Conservation (phyloP, 2,797 vertebrate species). For the Pseudochromis fuscus region DNA sequence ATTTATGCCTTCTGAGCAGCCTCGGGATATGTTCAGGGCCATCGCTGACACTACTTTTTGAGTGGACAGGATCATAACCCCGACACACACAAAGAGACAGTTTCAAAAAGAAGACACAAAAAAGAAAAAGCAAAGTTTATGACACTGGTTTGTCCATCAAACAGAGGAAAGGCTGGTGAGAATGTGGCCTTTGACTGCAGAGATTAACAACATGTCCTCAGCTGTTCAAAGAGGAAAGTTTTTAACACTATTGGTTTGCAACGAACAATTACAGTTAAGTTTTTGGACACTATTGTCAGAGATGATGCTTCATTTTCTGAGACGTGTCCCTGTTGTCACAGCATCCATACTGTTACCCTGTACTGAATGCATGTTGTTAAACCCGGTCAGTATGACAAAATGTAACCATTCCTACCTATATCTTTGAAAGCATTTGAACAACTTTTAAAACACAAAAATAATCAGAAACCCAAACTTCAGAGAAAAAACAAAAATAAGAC, state of each 20-base stretch:
- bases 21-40: background rate
- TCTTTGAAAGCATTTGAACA: constrained; percentile 52
- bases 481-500: constrained; percentile 43
- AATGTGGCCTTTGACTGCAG: too few relatives aligned
- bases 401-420: constrained; percentile 25
- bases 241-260: too few relatives aligned
- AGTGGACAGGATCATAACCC: background rate
- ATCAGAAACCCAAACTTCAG: constrained; percentile 61
- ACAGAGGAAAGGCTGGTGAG: too few relatives aligned
- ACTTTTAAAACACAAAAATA: constrained; percentile 62
- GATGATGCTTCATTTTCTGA: constrained; percentile 20
- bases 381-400: constrained; percentile 28
- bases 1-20: background rate
- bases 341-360: background rate
- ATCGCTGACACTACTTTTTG: background rate
- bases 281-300: background rate
- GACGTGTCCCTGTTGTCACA: constrained; percentile 2
- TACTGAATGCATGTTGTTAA: constrained; percentile 46
- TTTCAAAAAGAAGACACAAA: background rate
- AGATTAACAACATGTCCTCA: too few relatives aligned
- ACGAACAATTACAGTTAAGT: background rate
- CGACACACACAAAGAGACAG: background rate
- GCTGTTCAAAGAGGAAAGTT: too few relatives aligned
- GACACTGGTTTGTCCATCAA: too few relatives aligned
- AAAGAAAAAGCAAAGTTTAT: too few relatives aligned